Evolutionary conservation across 2,888 invertebrate species (phyloP), one percentile per base, ranked within the genome.

Genomic region (Cryptophagus acutangulus): DNA sequence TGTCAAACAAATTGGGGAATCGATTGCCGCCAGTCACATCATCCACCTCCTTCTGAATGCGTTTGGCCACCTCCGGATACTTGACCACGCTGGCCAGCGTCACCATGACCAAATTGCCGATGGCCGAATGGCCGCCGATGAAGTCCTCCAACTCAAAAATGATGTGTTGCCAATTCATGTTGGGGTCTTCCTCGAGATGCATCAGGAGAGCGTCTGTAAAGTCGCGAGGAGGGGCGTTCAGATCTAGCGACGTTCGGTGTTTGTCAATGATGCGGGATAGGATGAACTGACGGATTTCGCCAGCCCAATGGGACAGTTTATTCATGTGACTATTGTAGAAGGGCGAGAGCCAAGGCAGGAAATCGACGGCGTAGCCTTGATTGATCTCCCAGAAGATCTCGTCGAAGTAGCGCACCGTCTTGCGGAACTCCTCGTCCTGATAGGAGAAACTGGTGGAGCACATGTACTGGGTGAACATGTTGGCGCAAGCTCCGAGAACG

Each of bases 371-470:
- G 63, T 88, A 89, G 0, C 89, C 89, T 57, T 88, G 87, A 65
- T 91, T 92, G 48, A 92, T 89, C 61, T 91, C 90, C 84, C 87
- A 89, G 71, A 92, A 92, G 36, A 92, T 88, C 54, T 86, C 83
- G 56, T 91, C 91, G 63, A 90, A 91, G 41, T 60, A 61, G 15
- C 79, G 71, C 0, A 87, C 84, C 3, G 84, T 74, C 40, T 74
- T 72, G 33, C 74, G 71, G 69, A 89, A 91, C 12, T 80, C 79
- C 0, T 57, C 40, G 51, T 90, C 86, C 9, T 79, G 74, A 39
- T 82, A 78, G 26, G 80, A 77, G 57, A 88, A 88, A 1, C 84
- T 74, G 0, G 78, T 76, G n/a, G 83, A 84, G 68, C 90, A 90
- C 84, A 92, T 89, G 70, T 89, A 90, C 48, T 84, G 78, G 2